Conservation (phyloP, 2,797 vertebrate genomes). For the Epinephelus malabaricus region DNA sequence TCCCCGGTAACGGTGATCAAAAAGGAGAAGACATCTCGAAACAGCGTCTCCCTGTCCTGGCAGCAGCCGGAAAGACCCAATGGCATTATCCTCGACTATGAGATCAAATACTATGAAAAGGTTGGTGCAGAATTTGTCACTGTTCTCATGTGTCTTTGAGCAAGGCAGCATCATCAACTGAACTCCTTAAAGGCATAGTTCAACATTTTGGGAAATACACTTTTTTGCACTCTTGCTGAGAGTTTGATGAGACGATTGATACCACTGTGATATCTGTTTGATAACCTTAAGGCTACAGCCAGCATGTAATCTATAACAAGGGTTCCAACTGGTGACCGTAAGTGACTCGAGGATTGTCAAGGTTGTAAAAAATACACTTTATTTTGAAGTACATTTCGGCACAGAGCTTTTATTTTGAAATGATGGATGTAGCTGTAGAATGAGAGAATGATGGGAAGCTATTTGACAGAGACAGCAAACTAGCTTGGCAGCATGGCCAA, state of each 20-base stretch:
- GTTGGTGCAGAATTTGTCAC: constrained; percentile 80
- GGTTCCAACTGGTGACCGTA: too few relatives aligned
- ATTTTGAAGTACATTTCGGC: too few relatives aligned
- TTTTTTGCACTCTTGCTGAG: not conserved
- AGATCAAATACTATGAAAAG: constrained; percentile 99
- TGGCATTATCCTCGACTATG: constrained; percentile 98
- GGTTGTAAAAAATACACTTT: too few relatives aligned
- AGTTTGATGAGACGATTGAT: not conserved
- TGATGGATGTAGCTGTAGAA: too few relatives aligned
- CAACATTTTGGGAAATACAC: not conserved
- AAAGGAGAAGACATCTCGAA: constrained; percentile 95
- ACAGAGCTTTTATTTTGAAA: too few relatives aligned
- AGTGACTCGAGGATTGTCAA: too few relatives aligned
- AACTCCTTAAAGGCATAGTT: not conserved
- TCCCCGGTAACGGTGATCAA: constrained; percentile 93
- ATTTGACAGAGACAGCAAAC: too few relatives aligned
- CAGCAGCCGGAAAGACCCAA: constrained; percentile 97
- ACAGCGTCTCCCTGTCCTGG: constrained; percentile 96
- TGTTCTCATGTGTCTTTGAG: not conserved
- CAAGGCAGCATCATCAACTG: not conserved
- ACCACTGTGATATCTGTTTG: not conserved
- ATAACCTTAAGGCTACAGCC: not conserved
- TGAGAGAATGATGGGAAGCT: too few relatives aligned
- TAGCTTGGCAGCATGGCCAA: too few relatives aligned
- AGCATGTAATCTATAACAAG: not conserved